phyloP scores from a whole-genome alignment of 2,113 vertebrate species.

The Ancistrus triradiatus region DNA sequence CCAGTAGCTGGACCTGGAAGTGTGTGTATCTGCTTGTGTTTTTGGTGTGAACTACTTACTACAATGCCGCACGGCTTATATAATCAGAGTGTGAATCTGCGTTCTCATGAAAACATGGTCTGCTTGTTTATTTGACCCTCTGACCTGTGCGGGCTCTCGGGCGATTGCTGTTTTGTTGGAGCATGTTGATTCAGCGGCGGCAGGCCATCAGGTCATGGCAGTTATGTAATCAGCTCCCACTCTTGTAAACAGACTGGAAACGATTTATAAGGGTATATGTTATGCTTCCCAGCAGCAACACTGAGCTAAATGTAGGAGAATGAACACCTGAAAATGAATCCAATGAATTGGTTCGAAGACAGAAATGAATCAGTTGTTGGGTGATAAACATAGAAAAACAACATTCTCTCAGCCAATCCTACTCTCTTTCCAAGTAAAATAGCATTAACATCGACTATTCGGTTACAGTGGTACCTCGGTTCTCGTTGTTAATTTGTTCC shows the following conservation, averaged over 20 bases:
- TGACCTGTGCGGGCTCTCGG: not conserved
- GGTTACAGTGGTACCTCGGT: too few species aligned
- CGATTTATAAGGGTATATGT: not conserved
- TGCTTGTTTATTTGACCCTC: constrained; percentile 18
- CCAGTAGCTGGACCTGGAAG: not conserved
- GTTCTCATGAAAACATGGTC: not conserved
- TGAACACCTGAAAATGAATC: not conserved
- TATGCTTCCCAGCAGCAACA: not conserved
- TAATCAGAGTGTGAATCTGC: constrained; percentile 4
- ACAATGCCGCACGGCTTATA: not conserved
- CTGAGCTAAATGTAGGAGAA: not conserved
- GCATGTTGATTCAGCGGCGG: constrained; percentile 20
- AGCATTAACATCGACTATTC: too few species aligned
- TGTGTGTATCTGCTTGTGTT: not conserved
- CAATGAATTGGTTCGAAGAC: too few species aligned
- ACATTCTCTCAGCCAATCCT: too few species aligned
- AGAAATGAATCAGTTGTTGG: too few species aligned
- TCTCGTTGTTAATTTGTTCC: too few species aligned
- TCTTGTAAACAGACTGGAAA: constrained; percentile 19
- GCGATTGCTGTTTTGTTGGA: not conserved
- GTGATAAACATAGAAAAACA: too few species aligned
- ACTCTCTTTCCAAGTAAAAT: too few species aligned
- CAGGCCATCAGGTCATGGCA: constrained; percentile 5
- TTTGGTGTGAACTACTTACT: constrained; percentile 3
- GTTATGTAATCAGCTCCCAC: constrained; percentile 9